phyloP scores from a whole-genome alignment of 2,113 vertebrate genomes.

The Tursiops truncatus region DNA sequence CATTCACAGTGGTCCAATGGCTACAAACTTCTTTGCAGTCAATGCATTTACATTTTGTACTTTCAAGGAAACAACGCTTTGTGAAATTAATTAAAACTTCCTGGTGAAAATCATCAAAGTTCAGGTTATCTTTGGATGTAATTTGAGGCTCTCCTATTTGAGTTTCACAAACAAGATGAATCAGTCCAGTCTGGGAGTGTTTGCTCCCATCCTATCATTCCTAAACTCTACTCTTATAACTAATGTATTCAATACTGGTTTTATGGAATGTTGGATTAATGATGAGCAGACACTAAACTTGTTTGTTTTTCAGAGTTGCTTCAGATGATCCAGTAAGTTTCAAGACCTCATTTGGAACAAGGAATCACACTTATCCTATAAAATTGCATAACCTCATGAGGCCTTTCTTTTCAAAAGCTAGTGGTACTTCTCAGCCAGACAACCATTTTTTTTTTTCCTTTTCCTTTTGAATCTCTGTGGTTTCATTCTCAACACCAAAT shows the following conservation, averaged over 20 bases:
- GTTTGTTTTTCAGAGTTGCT: slow-evolving; percentile 55
- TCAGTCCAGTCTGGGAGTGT: background rate
- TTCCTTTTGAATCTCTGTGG: slow-evolving; percentile 37
- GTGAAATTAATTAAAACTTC: slow-evolving; percentile 56
- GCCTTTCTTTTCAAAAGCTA: slow-evolving; percentile 24
- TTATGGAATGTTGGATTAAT: slow-evolving; percentile 31
- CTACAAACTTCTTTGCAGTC: background rate
- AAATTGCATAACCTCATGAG: slow-evolving; percentile 17
- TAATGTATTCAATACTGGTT: background rate
- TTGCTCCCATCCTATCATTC: background rate
- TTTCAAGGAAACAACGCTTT: background rate
- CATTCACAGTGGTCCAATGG: background rate
- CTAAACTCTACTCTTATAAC: background rate
- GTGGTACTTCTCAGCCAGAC: background rate
- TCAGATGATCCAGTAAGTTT: slow-evolving; percentile 38
- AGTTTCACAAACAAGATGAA: slow-evolving; percentile 36
- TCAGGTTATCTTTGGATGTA: background rate
- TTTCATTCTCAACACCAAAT: slow-evolving; percentile 45
- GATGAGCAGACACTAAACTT: slow-evolving; percentile 1
- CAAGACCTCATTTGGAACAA: slow-evolving; percentile 38
- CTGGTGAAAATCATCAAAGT: slow-evolving; percentile 24
- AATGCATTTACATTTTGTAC: background rate
- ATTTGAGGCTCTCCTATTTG: background rate
- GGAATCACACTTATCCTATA: background rate
- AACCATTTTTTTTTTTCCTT: background rate